phyloP scores from a whole-genome alignment of 2,888 invertebrate species.

The Torymus tubicola region DNA sequence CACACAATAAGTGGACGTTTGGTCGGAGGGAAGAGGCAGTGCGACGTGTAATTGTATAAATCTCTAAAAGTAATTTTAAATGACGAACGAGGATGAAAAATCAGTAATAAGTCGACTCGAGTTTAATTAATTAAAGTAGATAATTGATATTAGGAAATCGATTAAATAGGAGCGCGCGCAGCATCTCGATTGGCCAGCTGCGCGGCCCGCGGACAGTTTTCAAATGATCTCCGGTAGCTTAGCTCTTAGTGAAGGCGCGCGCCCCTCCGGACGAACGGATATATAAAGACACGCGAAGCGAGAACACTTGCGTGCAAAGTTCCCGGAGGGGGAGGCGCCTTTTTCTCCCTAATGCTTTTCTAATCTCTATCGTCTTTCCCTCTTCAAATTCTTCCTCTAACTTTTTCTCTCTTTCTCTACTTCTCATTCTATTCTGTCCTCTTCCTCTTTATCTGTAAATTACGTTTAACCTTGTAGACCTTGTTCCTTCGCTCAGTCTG shows the following conservation, averaged over 20 bases:
- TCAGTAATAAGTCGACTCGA: constrained; percentile 73
- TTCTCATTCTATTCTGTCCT: constrained; percentile 1
- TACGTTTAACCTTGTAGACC: constrained; percentile 30
- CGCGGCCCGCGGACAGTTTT: constrained; percentile 76
- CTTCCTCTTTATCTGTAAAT: constrained; percentile 10
- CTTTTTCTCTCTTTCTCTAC: constrained; percentile 13
- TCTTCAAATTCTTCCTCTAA: constrained; percentile 20
- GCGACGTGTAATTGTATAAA: constrained; percentile 70
- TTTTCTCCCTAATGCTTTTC: constrained; percentile 47
- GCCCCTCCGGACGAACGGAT: constrained; percentile 49
- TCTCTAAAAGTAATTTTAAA: constrained; percentile 65
- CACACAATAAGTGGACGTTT: no score
- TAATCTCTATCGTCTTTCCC: constrained; percentile 36
- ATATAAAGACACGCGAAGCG: constrained; percentile 8
- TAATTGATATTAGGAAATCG: constrained; percentile 73
- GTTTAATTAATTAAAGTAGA: constrained; percentile 75
- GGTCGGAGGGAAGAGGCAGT: constrained; percentile 61
- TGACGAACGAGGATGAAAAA: constrained; percentile 54
- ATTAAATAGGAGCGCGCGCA: constrained; percentile 68
- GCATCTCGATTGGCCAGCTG: constrained; percentile 76
- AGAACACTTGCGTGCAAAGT: no score
- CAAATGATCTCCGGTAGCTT: constrained; percentile 77
- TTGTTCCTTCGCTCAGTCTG: constrained; percentile 46
- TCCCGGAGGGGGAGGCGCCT: background rate
- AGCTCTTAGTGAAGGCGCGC: constrained; percentile 70